Percentiles rank a stretch among this genome's conserved stretches.
These are phyloP conservation scores for Heliconius aoede DNA, from an alignment of 2,888 invertebrate species.

Conservation along the genomic window DNA sequence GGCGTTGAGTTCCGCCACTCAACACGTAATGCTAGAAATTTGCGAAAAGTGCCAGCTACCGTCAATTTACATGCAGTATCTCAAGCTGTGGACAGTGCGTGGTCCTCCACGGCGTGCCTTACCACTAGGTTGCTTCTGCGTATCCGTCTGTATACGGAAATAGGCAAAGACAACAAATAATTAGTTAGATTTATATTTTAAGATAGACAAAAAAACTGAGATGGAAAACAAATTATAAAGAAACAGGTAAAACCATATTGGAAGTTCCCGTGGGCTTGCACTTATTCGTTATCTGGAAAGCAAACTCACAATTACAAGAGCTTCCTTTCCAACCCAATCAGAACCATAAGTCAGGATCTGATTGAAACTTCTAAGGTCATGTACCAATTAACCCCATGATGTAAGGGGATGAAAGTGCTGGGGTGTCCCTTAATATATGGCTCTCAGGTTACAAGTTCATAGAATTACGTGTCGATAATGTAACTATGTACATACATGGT, in stretches of 20 bases:
- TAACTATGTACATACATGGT: not conserved
- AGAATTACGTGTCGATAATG: conserved; percentile 19
- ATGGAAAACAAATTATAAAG: not conserved
- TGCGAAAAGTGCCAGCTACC: too few species aligned
- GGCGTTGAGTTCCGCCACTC: too few species aligned
- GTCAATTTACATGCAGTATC: too few species aligned
- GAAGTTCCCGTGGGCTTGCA: not conserved
- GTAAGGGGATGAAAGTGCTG: conserved; percentile 14
- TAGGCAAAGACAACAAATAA: too few species aligned
- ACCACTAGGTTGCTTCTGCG: too few species aligned
- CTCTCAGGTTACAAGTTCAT: conserved; percentile 25
- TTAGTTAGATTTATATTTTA: too few species aligned
- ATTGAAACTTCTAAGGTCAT: conserved; percentile 31
- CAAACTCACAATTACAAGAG: too few species aligned
- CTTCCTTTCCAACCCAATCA: not conserved
- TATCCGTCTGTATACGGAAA: too few species aligned
- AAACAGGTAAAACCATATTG: too few species aligned
- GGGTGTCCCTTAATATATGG: conserved; percentile 12
- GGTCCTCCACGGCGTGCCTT: too few species aligned
- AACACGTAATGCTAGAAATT: too few species aligned
- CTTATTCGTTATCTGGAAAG: not conserved
- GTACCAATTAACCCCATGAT: conserved; percentile 32
- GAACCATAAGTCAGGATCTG: not conserved
- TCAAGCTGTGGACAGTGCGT: too few species aligned
- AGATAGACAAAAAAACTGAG: not conserved